Evolutionary conservation across 2,113 vertebrate species (phyloP), one percentile per base, ranked within the genome.

Genomic region (Cephalopholis sonnerati): DNA sequence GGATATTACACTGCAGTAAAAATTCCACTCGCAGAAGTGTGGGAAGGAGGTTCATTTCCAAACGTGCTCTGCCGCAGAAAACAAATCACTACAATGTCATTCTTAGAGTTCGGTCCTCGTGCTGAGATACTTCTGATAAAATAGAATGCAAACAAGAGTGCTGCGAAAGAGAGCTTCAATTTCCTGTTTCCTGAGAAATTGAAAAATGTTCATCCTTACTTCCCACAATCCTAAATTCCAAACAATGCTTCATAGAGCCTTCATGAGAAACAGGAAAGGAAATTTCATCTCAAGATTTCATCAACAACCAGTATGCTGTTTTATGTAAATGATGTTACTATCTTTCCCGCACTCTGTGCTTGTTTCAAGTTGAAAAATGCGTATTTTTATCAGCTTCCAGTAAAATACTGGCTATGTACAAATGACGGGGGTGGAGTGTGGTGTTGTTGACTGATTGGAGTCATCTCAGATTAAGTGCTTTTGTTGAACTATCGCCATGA

Each of bases 1-100:
- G 67, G 93, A 91, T 94, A 91, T 91, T 91, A 81, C 70, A 82
- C 83, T 74, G 90, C 88, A 53, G 79, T 67, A 81, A 85, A 63
- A 87, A 85, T 44, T 29, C 66, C 75, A 67, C 75, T 77, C 3
- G 57, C 71, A 84, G 70, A 39, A 88, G 59, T 54, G 27, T 44
- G 69, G 62, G 54, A 57, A 55, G 62, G 79, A 3, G 50, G 74
- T 81, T 82, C 68, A 77, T 86, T 79, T 87, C 73, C 27, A 58
- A 85, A 82, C 5, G 2, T n/a, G 51, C 79, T 81, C 63, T 27
- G 24, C 73, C 3, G 25, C 61, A 53, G 73, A 77, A 92, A 87
- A 76, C 77, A 88, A 89, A 85, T 82, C 79, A 77, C 22, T 3
- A 4, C 67, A 61, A 29, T 50, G 62, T 29, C 54, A 81, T 85